Evolutionary conservation across 2,888 invertebrate species (phyloP), one percentile per base, ranked within the genome.

Genomic region (Zaprionus bogoriensis): DNA sequence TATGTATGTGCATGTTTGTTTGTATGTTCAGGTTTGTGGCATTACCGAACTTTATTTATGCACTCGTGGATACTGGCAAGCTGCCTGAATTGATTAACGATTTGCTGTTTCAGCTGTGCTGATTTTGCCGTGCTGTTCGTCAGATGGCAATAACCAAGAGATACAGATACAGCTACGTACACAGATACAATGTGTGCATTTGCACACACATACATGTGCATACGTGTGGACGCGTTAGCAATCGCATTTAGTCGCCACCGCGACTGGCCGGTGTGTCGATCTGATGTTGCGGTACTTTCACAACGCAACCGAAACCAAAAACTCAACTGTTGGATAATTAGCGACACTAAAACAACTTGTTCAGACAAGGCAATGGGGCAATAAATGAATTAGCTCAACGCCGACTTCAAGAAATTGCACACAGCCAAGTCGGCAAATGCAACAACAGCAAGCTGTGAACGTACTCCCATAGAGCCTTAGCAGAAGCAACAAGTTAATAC

Each of bases 311-410:
- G 58, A 78, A 71, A 74, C 22, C 23, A 25, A 22, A 57, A 57
- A 57, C 58, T 53, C 63, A 76, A 76, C 67, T 72, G 59, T 65
- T 74, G 66, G 77, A 74, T 75, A 77, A 75, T 78, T 73, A 75
- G 79, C 70, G 79, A 79, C 79, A 79, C 76, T 79, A 68, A 75
- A 79, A 58, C 68, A 53, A 57, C 61, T 52, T 62, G 60, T 54
- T 66, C 61, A 69, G 55, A 36, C 67, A 72, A 77, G 55, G 39
- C 67, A 72, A 77, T 77, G 77, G 68, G 52, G 79, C 68, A 78
- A 80, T 67, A 67, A 78, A 74, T 74, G 68, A 78, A 74, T 76
- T 74, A 68, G 58, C 62, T 61, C 64, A 71, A 52, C 71, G 59
- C 53, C 62, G 27, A 63, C 71, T 62, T 46, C 41, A 22, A 12